Evolutionary conservation across 2,888 invertebrate genomes (phyloP), one percentile per base, ranked within the genome.

Genomic region (Acronicta leporina): DNA sequence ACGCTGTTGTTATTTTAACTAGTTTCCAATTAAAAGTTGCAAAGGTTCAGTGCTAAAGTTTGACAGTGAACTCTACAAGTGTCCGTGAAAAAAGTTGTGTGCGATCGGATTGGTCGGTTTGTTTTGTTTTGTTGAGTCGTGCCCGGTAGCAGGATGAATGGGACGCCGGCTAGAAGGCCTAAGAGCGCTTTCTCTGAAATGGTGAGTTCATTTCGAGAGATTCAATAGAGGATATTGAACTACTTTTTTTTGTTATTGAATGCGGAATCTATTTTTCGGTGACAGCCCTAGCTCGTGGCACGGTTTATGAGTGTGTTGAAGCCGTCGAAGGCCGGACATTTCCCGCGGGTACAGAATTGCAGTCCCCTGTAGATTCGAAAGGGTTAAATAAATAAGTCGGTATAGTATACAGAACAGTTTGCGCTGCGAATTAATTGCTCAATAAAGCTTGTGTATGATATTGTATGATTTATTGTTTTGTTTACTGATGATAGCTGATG

Each of bases 171-270:
- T 58, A 89, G 94, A 78, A 91, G 91, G 81, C 92, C 94, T 43
- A 94, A 92, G 85, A 94, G 88, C 81, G 92, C 93, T 75, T 94
- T 94, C 83, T 93, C 92, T 72, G 94, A 94, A 82, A 88, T 87
- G 91, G 94, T 92, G 85, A 89, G 92, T 76, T 49, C 35, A 38
- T 15, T 48, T 67, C 41, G 8, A 54, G 40, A 60, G n/a, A 46
- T 43, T 30, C 3, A 30, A 9, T 57, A 27, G 30, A 57, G 13
- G 3, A 33, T 43, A 38, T 58, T 56, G 40, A 43, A 9, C 42
- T 33, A 41, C 27, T 57, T 49, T 48, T 43, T 40, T 35, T 33
- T n/a, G 16, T 47, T 20, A 15, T 42, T 20, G 43, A 7, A n/a
- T 44, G 38, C 10, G 45, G 35, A 53, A 30, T 48, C 46, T 5